Conservation (phyloP, 2,888 invertebrate species). For the Microplitis deprimator region DNA sequence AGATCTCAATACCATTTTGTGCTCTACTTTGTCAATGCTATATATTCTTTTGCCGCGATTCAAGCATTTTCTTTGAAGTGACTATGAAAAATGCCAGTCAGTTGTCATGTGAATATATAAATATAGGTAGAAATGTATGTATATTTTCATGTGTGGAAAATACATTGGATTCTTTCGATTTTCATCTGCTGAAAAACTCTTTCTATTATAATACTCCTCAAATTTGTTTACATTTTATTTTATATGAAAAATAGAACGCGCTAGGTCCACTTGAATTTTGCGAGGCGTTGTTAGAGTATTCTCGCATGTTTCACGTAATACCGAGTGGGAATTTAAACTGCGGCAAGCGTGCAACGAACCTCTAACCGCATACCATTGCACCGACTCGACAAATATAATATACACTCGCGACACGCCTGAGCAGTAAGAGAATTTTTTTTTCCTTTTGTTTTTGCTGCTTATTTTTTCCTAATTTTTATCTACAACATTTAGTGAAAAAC, state of each 20-base stretch:
- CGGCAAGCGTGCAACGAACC: slow-evolving; percentile 46
- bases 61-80: not conserved
- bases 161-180: slow-evolving; percentile 1
- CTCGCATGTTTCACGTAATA: slow-evolving; percentile 41
- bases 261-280: slow-evolving; percentile 40
- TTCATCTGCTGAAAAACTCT: not conserved
- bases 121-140: not conserved
- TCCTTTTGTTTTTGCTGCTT: not conserved
- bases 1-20: not conserved
- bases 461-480: not conserved
- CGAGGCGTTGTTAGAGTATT: slow-evolving; percentile 40
- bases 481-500: not conserved
- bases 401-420: not conserved
- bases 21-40: not conserved
- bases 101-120: not conserved
- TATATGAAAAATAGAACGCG: slow-evolving; percentile 23
- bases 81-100: not conserved
- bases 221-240: not conserved
- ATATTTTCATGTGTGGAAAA: not conserved
- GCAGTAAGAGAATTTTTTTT: slow-evolving; percentile 2
- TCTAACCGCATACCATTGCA: slow-evolving; percentile 39
- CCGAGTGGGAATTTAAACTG: slow-evolving; percentile 46
- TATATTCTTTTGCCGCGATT: not conserved
- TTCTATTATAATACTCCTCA: slow-evolving; percentile 4
- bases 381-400: slow-evolving; percentile 17